A percentile compares a stretch with the other conserved stretches of the same genome.
Evolutionary conservation across 1,140 invertebrate genomes (phyloP).

Genomic region (Nymphalis io): DNA sequence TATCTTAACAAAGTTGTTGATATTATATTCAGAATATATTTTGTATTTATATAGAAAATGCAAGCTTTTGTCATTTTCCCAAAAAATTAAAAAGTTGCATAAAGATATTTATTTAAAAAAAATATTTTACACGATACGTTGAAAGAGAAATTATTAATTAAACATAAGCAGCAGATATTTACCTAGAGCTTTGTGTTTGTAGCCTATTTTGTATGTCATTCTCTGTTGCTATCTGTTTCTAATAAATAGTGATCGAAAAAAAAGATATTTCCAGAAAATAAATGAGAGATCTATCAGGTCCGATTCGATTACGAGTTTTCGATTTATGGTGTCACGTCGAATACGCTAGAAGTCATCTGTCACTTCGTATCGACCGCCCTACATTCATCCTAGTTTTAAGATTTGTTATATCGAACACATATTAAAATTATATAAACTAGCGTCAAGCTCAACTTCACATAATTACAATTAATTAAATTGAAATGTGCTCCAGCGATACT

Average conservation of each 20-base stretch:
- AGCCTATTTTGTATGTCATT: neutral
- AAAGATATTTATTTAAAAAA: too few species aligned
- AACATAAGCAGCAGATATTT: too few species aligned
- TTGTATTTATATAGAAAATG: too few species aligned
- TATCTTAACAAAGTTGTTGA: too few species aligned
- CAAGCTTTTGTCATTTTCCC: too few species aligned
- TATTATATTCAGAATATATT: too few species aligned
- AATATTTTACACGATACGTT: too few species aligned
- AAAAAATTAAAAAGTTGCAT: too few species aligned
- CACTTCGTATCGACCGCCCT: constrained; percentile 24
- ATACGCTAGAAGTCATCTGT: constrained; percentile 28
- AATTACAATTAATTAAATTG: neutral
- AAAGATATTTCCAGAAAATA: constrained; percentile 32
- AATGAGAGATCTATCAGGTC: constrained; percentile 38
- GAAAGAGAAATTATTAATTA: too few species aligned
- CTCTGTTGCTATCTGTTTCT: neutral
- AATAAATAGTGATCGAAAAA: constrained; percentile 29
- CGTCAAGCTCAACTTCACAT: neutral
- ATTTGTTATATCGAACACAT: constrained; percentile 15
- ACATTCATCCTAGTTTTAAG: constrained; percentile 25
- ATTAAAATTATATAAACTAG: neutral
- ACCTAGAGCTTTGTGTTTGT: too few species aligned
- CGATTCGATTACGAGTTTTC: constrained; percentile 29
- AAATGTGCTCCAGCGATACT: too few species aligned
- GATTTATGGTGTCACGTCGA: constrained; percentile 37